phyloP scores from a whole-genome alignment of 2,797 vertebrate genomes.

The Champsocephalus esox region DNA sequence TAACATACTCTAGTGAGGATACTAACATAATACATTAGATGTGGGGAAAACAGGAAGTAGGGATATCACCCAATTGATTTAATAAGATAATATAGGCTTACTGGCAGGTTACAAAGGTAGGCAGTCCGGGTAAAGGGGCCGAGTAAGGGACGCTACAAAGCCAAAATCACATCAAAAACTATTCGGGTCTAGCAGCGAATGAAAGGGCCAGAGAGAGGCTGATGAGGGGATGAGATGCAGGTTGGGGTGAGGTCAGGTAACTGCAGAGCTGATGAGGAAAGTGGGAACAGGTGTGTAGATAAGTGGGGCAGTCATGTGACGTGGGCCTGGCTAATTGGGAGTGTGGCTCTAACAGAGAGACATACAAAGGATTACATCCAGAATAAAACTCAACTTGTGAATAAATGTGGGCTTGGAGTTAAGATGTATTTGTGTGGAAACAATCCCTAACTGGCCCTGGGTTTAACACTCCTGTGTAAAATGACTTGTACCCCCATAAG shows the following conservation, averaged over 20 bases:
- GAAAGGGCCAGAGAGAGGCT: not conserved
- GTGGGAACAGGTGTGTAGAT: constrained; percentile 4
- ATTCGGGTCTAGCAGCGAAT: not conserved
- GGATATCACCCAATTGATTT: not conserved
- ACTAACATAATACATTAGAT: not conserved
- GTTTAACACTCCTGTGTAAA: not conserved
- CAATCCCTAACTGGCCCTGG: not conserved
- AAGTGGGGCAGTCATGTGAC: not conserved
- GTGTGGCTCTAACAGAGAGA: not conserved
- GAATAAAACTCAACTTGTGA: no score
- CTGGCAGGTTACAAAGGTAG: not conserved
- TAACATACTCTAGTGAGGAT: no score
- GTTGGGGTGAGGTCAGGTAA: not conserved
- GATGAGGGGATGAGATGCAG: constrained; percentile 7
- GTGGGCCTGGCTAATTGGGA: not conserved
- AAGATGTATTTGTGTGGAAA: constrained; percentile 2
- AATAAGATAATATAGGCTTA: not conserved
- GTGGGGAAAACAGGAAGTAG: not conserved
- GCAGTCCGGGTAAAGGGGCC: not conserved
- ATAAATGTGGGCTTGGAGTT: not conserved
- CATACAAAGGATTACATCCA: not conserved
- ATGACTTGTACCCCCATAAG: not conserved
- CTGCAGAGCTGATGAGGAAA: constrained; percentile 1
- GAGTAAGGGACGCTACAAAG: not conserved
- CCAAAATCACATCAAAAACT: not conserved